A percentile compares a stretch with the other conserved stretches of the same genome.
Evolutionary conservation across 2,797 vertebrate species (phyloP).

Genomic region (Acestrorhynchus altus): DNA sequence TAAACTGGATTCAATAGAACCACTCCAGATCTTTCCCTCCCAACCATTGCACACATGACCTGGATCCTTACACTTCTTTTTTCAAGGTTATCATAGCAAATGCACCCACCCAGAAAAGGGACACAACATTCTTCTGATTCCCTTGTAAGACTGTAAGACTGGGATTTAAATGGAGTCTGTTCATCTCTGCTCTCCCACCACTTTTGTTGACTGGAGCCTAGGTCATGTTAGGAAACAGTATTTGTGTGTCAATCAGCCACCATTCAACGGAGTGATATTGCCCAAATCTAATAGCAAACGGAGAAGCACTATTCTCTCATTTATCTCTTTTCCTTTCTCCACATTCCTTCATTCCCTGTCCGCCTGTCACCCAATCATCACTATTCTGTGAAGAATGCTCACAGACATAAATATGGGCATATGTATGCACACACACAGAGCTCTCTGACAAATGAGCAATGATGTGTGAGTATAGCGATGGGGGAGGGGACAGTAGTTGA

Average conservation of each 20-base stretch:
- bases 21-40: conserved; percentile 4
- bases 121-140: conserved; percentile 14
- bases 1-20: conserved; percentile 39
- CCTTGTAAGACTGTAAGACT: conserved; percentile 19
- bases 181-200: background rate
- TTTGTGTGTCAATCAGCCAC: conserved; percentile 12
- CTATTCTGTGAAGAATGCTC: conserved; percentile 10
- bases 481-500: background rate
- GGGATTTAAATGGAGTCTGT: conserved; percentile 24
- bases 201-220: background rate
- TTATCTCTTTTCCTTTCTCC: conserved; percentile 16
- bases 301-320: background rate
- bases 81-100: conserved; percentile 38
- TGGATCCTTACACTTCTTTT: conserved; percentile 1
- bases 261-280: background rate
- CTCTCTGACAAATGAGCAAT: conserved; percentile 31
- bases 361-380: conserved; percentile 29
- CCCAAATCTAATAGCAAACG: conserved; percentile 1
- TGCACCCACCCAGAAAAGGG: conserved; percentile 6
- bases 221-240: conserved; percentile 8
- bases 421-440: conserved; percentile 6
- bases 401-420: conserved; percentile 22
- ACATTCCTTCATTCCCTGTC: conserved; percentile 14
- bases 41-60: conserved; percentile 9
- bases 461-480: conserved; percentile 12